These are phyloP conservation scores for Pseudolycoriella hygida DNA, from an alignment of 2,888 invertebrate species.

Conservation along the genomic window DNA sequence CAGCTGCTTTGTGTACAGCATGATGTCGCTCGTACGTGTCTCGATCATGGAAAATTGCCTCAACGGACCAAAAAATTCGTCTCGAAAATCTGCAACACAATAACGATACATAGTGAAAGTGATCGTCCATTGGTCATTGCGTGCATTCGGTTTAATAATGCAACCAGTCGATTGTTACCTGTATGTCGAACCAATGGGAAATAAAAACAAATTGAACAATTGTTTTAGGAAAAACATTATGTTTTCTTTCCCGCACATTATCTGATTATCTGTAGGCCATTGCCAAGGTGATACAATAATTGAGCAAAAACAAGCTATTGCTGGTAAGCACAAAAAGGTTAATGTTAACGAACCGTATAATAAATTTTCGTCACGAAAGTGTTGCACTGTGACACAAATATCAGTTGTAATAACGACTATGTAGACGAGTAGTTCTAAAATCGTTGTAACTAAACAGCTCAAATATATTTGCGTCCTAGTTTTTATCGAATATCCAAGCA, in stretches of 20 bases:
- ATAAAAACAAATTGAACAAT: slow-evolving; percentile 33
- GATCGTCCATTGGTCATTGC: too few species aligned
- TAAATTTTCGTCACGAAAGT: slow-evolving; percentile 39
- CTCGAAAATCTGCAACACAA: slow-evolving; percentile 40
- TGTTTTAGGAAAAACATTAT: slow-evolving; percentile 31
- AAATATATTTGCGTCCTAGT: slow-evolving; percentile 25
- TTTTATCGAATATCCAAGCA: slow-evolving; percentile 22
- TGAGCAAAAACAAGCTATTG: slow-evolving; percentile 37
- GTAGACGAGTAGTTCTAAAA: slow-evolving; percentile 43
- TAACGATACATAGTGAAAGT: neutral
- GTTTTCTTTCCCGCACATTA: slow-evolving; percentile 28
- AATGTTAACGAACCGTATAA: slow-evolving; percentile 32
- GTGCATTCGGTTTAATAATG: too few species aligned
- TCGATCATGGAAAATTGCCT: slow-evolving; percentile 39
- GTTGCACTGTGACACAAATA: slow-evolving; percentile 43
- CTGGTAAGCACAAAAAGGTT: slow-evolving; percentile 34
- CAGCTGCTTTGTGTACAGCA: slow-evolving; percentile 38
- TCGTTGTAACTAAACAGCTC: slow-evolving; percentile 33
- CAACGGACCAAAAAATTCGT: slow-evolving; percentile 59
- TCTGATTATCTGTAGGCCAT: slow-evolving; percentile 31
- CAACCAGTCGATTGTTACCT: slow-evolving; percentile 29
- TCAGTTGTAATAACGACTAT: slow-evolving; percentile 49
- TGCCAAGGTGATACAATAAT: slow-evolving; percentile 40
- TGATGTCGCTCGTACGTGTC: slow-evolving; percentile 41
- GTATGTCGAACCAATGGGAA: slow-evolving; percentile 43